phyloP scores from a whole-genome alignment of 2,888 invertebrate genomes.

The Isotomurus palustris region DNA sequence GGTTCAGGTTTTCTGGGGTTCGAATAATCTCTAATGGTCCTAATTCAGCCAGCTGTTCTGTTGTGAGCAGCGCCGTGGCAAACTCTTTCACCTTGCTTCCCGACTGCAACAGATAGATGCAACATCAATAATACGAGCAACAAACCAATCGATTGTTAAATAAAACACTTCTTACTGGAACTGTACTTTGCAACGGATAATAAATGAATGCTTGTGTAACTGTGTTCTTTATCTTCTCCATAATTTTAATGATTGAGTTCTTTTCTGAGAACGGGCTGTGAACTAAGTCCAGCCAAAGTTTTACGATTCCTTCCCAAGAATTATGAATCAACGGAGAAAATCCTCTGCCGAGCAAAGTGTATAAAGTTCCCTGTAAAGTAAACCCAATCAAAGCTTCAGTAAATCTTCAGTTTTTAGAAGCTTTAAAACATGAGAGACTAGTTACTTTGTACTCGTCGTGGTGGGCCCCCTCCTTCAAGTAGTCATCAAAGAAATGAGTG shows the following conservation, averaged over 20 bases:
- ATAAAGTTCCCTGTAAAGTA: conserved; percentile 53
- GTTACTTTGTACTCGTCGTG: conserved; percentile 46
- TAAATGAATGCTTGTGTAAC: conserved; percentile 43
- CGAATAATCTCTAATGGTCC: conserved; percentile 20
- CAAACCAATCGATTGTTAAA: conserved; percentile 1
- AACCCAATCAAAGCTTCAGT: neutral
- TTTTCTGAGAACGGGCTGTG: conserved; percentile 79
- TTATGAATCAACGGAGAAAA: conserved; percentile 41
- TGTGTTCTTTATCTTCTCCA: conserved; percentile 49
- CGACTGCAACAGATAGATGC: conserved; percentile 11
- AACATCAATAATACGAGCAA: neutral
- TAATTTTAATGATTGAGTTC: conserved; percentile 63
- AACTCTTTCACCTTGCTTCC: conserved; percentile 16
- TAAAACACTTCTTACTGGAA: conserved; percentile 29
- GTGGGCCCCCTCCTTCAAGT: conserved; percentile 41
- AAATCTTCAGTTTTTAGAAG: neutral
- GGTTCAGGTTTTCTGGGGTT: conserved; percentile 23
- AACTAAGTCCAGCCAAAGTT: conserved; percentile 74
- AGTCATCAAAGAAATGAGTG: conserved; percentile 36
- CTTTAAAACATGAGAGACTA: neutral
- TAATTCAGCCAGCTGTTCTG: conserved; percentile 16
- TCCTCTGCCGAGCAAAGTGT: conserved; percentile 67
- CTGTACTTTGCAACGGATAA: conserved; percentile 33
- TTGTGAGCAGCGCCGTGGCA: conserved; percentile 23
- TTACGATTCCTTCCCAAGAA: conserved; percentile 65